Conservation (phyloP, 2,888 invertebrate genomes). For the Ormyrus labotus region DNA sequence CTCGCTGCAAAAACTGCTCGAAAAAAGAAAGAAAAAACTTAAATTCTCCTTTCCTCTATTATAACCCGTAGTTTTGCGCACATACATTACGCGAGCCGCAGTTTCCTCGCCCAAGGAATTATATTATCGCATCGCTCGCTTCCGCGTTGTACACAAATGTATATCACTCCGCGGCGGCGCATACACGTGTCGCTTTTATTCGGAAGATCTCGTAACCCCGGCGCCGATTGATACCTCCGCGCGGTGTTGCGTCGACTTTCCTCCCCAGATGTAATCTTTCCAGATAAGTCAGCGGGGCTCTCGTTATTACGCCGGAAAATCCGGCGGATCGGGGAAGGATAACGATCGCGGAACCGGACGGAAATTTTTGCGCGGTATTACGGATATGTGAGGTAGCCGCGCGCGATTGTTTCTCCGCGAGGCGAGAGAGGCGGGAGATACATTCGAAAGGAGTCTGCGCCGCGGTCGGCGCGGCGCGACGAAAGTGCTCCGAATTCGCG, state of each 20-base stretch:
- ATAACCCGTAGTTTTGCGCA: not conserved
- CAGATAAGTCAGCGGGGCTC: not conserved
- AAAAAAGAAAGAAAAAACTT: too few relatives aligned
- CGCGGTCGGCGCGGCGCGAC: too few relatives aligned
- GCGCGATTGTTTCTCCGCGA: too few relatives aligned
- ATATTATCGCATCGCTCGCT: constrained; percentile 22
- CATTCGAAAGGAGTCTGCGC: too few relatives aligned
- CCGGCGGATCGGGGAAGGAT: not conserved
- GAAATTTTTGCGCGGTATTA: not conserved
- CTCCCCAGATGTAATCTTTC: constrained; percentile 6
- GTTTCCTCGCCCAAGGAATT: constrained; percentile 25
- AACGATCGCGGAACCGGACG: too few relatives aligned
- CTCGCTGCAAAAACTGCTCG: too few relatives aligned
- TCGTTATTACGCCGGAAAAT: not conserved
- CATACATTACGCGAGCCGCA: constrained; percentile 5
- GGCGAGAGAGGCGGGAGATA: too few relatives aligned
- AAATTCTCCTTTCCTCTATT: constrained; percentile 18
- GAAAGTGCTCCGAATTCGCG: too few relatives aligned
- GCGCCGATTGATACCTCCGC: not conserved
- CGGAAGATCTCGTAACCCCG: not conserved
- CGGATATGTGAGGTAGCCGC: too few relatives aligned
- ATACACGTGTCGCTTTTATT: not conserved
- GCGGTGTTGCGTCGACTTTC: constrained; percentile 10
- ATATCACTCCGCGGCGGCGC: not conserved
- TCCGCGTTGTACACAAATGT: not conserved